A percentile compares a stretch with the other conserved stretches of the same genome.
Conservation (phyloP, 2,113 vertebrate genomes). For the Pluvialis apricaria region DNA sequence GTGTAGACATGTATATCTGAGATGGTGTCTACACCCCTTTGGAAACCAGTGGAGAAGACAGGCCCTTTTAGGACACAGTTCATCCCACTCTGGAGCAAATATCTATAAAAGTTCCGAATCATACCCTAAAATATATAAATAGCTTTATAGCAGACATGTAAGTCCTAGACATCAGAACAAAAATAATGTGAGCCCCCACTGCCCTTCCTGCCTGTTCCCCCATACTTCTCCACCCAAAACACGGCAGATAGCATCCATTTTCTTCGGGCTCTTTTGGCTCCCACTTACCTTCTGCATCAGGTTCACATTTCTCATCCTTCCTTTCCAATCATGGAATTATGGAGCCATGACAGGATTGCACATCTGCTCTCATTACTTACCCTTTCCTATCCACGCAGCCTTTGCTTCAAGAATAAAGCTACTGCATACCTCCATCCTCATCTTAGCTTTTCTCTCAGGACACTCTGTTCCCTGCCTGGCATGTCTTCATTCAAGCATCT, state of each 20-base stretch:
- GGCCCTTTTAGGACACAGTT: neutral
- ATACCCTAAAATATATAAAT: neutral
- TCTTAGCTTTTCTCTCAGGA: neutral
- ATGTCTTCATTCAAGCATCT: neutral
- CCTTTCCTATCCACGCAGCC: accelerated
- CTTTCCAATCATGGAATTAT: neutral
- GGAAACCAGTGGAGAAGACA: neutral
- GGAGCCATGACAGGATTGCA: neutral
- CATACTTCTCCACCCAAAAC: neutral
- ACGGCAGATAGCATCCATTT: neutral
- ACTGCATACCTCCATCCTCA: neutral
- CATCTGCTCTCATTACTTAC: neutral
- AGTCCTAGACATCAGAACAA: neutral
- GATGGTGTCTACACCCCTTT: neutral
- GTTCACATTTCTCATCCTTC: neutral
- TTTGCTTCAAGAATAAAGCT: neutral
- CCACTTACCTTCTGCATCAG: neutral
- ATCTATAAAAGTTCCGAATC: neutral
- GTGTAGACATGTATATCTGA: neutral
- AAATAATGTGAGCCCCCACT: neutral
- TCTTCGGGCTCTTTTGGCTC: neutral
- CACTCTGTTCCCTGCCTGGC: neutral
- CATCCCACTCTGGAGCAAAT: neutral
- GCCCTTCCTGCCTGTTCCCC: neutral
- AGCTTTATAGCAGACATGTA: accelerated